Evolutionary conservation across 2,888 invertebrate genomes (phyloP).

Genomic region (Laspeyria flexula): DNA sequence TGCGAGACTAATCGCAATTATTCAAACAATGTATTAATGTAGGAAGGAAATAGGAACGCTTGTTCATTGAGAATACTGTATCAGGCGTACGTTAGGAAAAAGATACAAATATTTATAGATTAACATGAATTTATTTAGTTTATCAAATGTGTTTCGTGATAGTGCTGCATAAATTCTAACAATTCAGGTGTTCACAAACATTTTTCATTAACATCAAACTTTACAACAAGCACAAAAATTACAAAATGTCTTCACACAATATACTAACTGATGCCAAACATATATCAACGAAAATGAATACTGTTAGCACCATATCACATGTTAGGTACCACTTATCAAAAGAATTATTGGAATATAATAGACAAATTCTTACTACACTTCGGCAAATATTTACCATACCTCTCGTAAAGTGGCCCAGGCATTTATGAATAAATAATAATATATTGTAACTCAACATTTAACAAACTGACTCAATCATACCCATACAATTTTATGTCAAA

Average conservation of each 20-base stretch:
- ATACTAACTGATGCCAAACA: slow-evolving; percentile 17
- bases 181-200: slow-evolving; percentile 73
- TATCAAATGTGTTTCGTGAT: slow-evolving; percentile 80
- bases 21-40: slow-evolving; percentile 16
- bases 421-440: slow-evolving; percentile 6
- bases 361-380: too few relatives aligned
- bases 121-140: slow-evolving; percentile 84
- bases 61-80: slow-evolving; percentile 10
- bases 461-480: slow-evolving; percentile 39
- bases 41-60: not conserved
- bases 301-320: slow-evolving; percentile 56
- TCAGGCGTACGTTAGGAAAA: slow-evolving; percentile 31
- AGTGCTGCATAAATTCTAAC: slow-evolving; percentile 77
- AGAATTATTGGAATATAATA: not conserved
- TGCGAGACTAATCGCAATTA: slow-evolving; percentile 35
- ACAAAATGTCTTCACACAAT: slow-evolving; percentile 35
- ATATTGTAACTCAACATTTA: slow-evolving; percentile 43
- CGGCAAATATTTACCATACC: too few relatives aligned
- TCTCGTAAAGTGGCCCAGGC: slow-evolving; percentile 26
- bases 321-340: slow-evolving; percentile 26
- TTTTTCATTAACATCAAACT: slow-evolving; percentile 63
- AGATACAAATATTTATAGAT: slow-evolving; percentile 57
- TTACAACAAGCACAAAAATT: slow-evolving; percentile 62
- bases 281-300: slow-evolving; percentile 38
- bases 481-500: slow-evolving; percentile 25